Evolutionary conservation across 23 tunicate genomes (phyloP), one percentile per base, ranked within the genome.

Genomic region (Styela clava): DNA sequence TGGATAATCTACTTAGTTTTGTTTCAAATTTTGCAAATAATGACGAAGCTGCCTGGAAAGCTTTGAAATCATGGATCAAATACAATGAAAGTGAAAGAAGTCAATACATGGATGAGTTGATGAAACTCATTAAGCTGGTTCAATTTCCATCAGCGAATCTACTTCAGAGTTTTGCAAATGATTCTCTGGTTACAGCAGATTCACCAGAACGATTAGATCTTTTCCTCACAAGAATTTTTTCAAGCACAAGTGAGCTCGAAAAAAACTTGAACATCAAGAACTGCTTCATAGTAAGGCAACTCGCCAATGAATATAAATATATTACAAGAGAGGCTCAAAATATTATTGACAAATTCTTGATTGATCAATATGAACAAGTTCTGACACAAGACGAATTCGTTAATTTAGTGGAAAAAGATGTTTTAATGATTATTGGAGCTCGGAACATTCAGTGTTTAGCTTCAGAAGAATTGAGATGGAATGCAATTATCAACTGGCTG

Each of bases 381-480:
- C 30, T 65, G 9, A 28, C 16, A 5, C 16, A 65, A 65, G 9
- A 26, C 7, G 16, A 65, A 5, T 65, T 65, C 16, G 71, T 65
- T 65, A 28, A 28, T 9, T 28, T 65, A 25, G 30, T 16, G 7
- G 31, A 16, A 28, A 28, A 16, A 5, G 71, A 65, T 65, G 30
- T 65, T 65, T 26, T 28, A 16, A 65, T 65, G 71, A 26, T 65
- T 28, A 5, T 65, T 9, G 16, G 71, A 26, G 30, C 71, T 5
- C 5, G 30, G 5, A 28, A 65, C 7, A 16, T 65, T 26, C 9
- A 65, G 16, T 44, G 56, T 44, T 44, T 44, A 12, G 56, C 56
- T 5, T 65, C 71, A 65, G 71, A 65, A 16, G 71, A 65, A 16
- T 65, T 65, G 71, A 65, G 16, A 65, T 65, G 71, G 71, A 65